phyloP scores from a whole-genome alignment of 30 jellyfish, hydroid and myxozoan species.

The Hydractinia symbiolongicarpus region DNA sequence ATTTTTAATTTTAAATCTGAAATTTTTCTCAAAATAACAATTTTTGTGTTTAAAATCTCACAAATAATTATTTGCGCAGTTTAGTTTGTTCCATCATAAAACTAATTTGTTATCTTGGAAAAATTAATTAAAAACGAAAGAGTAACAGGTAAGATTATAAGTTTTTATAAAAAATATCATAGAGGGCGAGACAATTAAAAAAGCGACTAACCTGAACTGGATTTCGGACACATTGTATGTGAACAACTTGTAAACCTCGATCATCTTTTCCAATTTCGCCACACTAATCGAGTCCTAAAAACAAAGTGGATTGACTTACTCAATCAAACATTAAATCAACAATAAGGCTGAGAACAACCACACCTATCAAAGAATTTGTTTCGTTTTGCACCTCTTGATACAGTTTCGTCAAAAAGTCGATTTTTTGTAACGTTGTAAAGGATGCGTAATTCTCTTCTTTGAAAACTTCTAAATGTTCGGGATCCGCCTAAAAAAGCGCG shows the following conservation, averaged over 20 bases:
- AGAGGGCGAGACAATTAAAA: neutral
- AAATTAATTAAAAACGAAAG: too few relatives aligned
- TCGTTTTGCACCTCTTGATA: conserved; percentile 5
- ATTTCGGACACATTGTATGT: conserved; percentile 50
- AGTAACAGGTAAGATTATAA: too few relatives aligned
- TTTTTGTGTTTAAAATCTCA: too few relatives aligned
- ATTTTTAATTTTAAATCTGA: too few relatives aligned
- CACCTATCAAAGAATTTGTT: neutral
- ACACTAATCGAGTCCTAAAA: conserved; percentile 4
- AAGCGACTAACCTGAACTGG: conserved; percentile 41
- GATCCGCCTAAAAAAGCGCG: neutral
- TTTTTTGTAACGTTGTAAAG: conserved; percentile 14
- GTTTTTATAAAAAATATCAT: too few relatives aligned
- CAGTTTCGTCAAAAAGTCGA: conserved; percentile 26
- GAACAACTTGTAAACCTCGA: conserved; percentile 42
- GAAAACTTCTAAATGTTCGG: conserved; percentile 6
- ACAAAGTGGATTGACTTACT: neutral
- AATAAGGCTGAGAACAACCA: too few relatives aligned
- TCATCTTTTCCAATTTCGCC: conserved; percentile 41
- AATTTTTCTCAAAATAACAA: too few relatives aligned
- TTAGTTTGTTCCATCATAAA: too few relatives aligned
- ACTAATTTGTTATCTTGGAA: too few relatives aligned
- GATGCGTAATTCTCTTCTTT: conserved; percentile 5
- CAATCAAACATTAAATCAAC: neutral
- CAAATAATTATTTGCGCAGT: too few relatives aligned